phyloP scores from a whole-genome alignment of 2,113 vertebrate species.

The Parotia lawesii region DNA sequence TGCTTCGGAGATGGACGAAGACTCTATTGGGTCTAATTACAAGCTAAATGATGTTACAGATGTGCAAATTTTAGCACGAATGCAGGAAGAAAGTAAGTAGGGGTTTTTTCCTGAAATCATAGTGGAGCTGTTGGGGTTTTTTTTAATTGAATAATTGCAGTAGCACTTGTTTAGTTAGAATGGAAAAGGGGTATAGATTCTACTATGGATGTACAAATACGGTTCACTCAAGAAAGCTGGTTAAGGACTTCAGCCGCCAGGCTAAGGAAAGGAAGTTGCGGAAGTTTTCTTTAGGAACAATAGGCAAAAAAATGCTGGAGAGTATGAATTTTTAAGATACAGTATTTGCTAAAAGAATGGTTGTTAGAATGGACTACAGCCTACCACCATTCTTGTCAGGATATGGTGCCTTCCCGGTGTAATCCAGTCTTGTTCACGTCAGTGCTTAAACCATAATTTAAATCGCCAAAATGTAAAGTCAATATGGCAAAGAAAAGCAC shows the following conservation, averaged over 20 bases:
- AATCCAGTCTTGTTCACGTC: not conserved
- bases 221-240: not conserved
- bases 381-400: not conserved
- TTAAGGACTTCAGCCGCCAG: not conserved
- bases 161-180: not conserved
- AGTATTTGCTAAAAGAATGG: not conserved
- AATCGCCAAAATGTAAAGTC: not conserved
- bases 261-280: not conserved
- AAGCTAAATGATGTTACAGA: constrained; percentile 98
- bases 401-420: fast-evolving
- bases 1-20: constrained; percentile 98
- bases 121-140: not conserved
- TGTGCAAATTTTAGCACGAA: constrained; percentile 95
- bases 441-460: not conserved
- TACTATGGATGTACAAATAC: not conserved
- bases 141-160: not conserved
- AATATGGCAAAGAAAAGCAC: not conserved
- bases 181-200: not conserved
- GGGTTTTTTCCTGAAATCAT: not conserved
- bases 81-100: constrained; percentile 97
- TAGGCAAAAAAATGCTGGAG: not conserved
- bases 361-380: not conserved
- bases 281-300: not conserved
- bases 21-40: constrained; percentile 96
- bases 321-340: not conserved